phyloP scores from a whole-genome alignment of 1,140 invertebrate species.

The Meloidogyne floridensis region DNA sequence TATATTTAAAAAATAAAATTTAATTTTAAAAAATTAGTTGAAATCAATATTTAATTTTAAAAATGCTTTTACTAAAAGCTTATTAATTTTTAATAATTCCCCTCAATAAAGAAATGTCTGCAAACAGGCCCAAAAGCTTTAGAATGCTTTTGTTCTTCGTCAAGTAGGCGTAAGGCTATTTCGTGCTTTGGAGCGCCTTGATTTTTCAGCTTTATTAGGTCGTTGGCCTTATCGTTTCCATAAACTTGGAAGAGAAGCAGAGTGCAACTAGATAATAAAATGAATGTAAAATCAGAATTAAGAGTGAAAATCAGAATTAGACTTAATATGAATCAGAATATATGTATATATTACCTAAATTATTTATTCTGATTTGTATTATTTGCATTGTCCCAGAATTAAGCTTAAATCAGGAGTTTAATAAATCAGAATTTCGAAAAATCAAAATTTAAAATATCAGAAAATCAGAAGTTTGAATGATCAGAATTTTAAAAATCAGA shows the following conservation, averaged over 20 bases:
- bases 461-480: background rate
- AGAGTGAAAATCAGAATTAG: background rate
- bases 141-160: constrained; percentile 50
- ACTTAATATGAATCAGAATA: background rate
- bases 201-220: constrained; percentile 51
- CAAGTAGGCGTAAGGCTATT: constrained; percentile 36
- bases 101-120: constrained; percentile 39
- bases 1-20: no score
- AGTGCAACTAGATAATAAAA: constrained; percentile 31
- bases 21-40: background rate
- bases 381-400: no score
- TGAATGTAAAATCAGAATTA: background rate
- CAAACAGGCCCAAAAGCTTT: constrained; percentile 42
- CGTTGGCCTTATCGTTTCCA: constrained; percentile 46
- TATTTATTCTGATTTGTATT: no score
- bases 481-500: background rate
- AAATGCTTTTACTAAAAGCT: constrained; percentile 4
- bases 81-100: background rate
- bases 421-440: background rate
- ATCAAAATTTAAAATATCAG: background rate
- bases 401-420: background rate
- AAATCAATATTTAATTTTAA: background rate
- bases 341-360: background rate
- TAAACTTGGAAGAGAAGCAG: constrained; percentile 39
- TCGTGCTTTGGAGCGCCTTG: constrained; percentile 28